Base-by-base conservation (phyloP, 2,888 invertebrate genomes). In the Blomia tropicalis region DNA sequence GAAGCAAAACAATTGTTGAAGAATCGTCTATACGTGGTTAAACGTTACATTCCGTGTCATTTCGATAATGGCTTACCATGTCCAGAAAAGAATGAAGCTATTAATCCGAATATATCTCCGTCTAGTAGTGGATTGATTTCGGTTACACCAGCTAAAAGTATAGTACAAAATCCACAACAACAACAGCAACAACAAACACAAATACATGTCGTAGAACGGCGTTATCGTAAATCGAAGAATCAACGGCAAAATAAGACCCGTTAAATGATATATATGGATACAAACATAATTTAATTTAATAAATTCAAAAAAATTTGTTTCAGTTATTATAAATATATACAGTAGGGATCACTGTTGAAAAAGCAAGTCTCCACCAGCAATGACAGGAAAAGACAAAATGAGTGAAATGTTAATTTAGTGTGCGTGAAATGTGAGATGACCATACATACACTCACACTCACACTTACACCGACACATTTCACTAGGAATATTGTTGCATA, bases 21-120 rank as follows among this genome's bases (percentile, higher is more conserved):
- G 27, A 27, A 27, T 14, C 51, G 51, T 7, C 23, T 27, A n/a
- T 47, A 47, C 51, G 51, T 47, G 23, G 51, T 47, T n/a, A 47
- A 47, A n/a, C 51, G 51, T 7, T 47, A 47, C 51, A 47, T 47
- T 19, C 51, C 22, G 23, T 56, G 11, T 31, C 36, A 56, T 14
- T 56, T 56, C 19, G 56, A 29, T 4, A 3, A 29, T 36, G 56
- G 56, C 2, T 36, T 56, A 22, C 56, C 56, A 19, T 56, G 56
- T 31, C 56, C 56, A n/a, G 2, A 29, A 3, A n/a, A 56, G 14
- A 30, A 56, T 36, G n/a, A n/a, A n/a, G n/a, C n/a, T n/a, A n/a
- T n/a, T n/a, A 25, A 47, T 19, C 23, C 23, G 14, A 22, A n/a
- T 47, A n/a, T n/a, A n/a, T 47, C 51, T 7, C 14, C 27, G 22